Evolutionary conservation across 2,797 vertebrate species (phyloP).

Genomic region (Lagocephalus sceleratus): DNA sequence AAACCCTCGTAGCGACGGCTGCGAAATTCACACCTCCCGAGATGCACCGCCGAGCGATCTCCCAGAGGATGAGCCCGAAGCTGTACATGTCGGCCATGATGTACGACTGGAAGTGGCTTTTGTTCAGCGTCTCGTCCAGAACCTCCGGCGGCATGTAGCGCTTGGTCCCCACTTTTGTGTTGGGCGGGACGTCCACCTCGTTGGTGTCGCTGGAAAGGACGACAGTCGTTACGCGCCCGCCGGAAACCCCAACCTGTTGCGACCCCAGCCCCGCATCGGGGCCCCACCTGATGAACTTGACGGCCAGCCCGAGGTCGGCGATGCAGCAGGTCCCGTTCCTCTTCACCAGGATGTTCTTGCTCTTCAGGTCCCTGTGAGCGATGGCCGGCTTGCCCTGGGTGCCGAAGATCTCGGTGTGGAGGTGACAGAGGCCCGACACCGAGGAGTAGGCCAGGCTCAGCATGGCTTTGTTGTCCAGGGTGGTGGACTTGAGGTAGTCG

Average conservation of each 20-base stretch:
- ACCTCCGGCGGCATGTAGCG: conserved; percentile 98
- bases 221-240: background rate
- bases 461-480: conserved; percentile 89
- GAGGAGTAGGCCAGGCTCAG: conserved; percentile 91
- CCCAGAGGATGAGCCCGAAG: conserved; percentile 97
- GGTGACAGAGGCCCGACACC: conserved; percentile 90
- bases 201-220: conserved; percentile 85
- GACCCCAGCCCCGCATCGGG: no score
- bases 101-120: conserved; percentile 94
- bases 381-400: conserved; percentile 97
- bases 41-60: conserved; percentile 90
- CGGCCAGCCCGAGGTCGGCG: conserved; percentile 93
- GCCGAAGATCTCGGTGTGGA: conserved; percentile 97
- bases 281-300: conserved; percentile 97
- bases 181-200: conserved; percentile 94
- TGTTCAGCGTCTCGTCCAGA: conserved; percentile 92
- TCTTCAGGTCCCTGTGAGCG: conserved; percentile 95
- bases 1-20: no score
- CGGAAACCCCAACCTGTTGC: no score
- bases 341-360: conserved; percentile 97
- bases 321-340: conserved; percentile 95
- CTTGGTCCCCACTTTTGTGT: conserved; percentile 94
- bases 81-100: conserved; percentile 99
- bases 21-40: conserved; percentile 90
- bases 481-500: conserved; percentile 94